Conservation (phyloP, 2,113 vertebrate species). For the Glaucidium brasilianum region DNA sequence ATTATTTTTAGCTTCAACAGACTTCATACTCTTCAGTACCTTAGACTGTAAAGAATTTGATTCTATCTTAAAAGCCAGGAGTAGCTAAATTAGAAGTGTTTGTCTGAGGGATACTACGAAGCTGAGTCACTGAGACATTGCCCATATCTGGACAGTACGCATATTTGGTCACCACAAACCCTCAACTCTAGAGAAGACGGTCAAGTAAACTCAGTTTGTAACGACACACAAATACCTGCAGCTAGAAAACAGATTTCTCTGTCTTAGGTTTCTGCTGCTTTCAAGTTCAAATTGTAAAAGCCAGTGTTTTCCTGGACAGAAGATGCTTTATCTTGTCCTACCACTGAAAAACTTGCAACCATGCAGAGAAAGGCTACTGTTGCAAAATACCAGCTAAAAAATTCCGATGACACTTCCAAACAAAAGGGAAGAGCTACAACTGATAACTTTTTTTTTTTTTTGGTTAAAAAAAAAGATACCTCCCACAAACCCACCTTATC, state of each 20-base stretch:
- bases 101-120: not conserved
- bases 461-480: not conserved
- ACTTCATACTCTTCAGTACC: not conserved
- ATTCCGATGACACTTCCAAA: not conserved
- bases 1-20: not conserved
- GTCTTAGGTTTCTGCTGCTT: not conserved
- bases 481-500: constrained; percentile 59
- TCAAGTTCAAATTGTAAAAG: not conserved
- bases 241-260: not conserved
- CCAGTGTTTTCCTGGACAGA: not conserved
- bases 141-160: not conserved
- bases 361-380: not conserved
- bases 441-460: not conserved
- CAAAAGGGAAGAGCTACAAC: not conserved
- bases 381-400: not conserved
- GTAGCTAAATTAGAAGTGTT: not conserved
- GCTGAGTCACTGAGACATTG: not conserved
- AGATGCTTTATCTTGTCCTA: not conserved
- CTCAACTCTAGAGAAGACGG: not conserved
- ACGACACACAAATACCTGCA: not conserved
- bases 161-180: not conserved
- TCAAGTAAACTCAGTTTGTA: not conserved
- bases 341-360: not conserved
- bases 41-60: not conserved
- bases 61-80: not conserved